These are phyloP conservation scores for cattle (Bos taurus) DNA, from an alignment of 2,113 vertebrate genomes.

Conservation along the genomic window ARS-UCD2.0 NC_037328.1:2900501-2901000, in stretches of 20 bases:
- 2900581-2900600: accelerated
- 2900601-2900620: background rate
- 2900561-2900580: background rate
- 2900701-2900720: background rate
- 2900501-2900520: background rate
- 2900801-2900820: background rate
- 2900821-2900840: background rate
- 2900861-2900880: background rate
- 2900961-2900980: background rate
- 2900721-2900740: background rate
- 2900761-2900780: background rate
- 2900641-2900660: background rate
- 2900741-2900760: background rate
- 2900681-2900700: background rate
- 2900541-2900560: background rate
- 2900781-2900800: background rate
- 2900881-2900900: background rate
- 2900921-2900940: background rate
- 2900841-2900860: background rate
- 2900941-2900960: accelerated
- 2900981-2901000: background rate
- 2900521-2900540: background rate
- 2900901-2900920: background rate
- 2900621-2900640: background rate
- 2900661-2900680: background rate